A percentile compares a stretch with the other conserved stretches of the same genome.
These are phyloP conservation scores for Epizoanthus illoricatus DNA, from an alignment of 92 coral and sea anemone genomes.

Conservation along the genomic window DNA sequence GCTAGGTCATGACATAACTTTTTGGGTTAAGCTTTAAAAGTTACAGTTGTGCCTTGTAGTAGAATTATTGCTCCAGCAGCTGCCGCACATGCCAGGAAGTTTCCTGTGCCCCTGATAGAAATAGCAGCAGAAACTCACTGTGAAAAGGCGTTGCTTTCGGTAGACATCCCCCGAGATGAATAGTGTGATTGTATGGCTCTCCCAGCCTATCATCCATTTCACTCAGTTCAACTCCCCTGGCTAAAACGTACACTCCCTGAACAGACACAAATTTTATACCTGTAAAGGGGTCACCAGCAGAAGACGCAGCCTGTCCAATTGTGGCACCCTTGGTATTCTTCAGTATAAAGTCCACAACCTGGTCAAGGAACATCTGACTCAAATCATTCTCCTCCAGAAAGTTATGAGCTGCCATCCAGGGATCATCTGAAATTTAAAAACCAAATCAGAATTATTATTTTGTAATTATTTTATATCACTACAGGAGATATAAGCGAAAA, in stretches of 20 bases:
- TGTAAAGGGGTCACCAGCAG: constrained; percentile 85
- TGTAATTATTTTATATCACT: no score
- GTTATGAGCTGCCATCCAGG: constrained; percentile 97
- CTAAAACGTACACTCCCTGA: neutral
- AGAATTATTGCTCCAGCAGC: no score
- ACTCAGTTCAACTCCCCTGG: no score
- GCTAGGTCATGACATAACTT: no score
- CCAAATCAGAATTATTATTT: neutral
- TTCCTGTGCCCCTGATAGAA: no score
- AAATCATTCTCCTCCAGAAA: constrained; percentile 88
- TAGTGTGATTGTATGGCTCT: neutral
- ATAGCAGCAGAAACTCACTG: no score
- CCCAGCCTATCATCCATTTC: neutral
- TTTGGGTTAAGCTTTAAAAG: no score
- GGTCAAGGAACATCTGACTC: constrained; percentile 94
- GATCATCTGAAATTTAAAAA: constrained; percentile 69
- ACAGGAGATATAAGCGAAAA: neutral
- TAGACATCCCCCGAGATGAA: no score
- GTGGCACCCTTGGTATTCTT: constrained; percentile 91
- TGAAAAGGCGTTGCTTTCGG: no score
- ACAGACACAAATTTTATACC: constrained; percentile 46
- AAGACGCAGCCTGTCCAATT: constrained; percentile 70
- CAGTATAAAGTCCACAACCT: constrained; percentile 85
- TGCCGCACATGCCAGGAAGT: no score
- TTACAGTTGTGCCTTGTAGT: no score